A percentile compares a stretch with the other conserved stretches of the same genome.
phyloP scores from a whole-genome alignment of 2,113 vertebrate species.

The Mesitornis unicolor region DNA sequence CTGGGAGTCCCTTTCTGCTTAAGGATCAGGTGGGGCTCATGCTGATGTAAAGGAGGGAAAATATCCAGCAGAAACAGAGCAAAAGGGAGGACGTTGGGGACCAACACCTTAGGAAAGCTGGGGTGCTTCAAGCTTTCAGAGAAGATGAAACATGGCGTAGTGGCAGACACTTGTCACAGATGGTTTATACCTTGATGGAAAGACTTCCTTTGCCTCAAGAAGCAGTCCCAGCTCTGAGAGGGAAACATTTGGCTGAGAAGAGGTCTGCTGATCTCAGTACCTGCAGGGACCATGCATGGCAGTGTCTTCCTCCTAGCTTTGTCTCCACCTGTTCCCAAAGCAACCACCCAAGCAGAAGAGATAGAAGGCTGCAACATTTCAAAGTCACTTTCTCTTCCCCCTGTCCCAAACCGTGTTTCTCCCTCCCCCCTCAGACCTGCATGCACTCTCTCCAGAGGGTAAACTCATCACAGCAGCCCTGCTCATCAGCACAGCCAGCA shows the following conservation, averaged over 20 bases:
- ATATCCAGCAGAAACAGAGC: background rate
- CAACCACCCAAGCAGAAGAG: background rate
- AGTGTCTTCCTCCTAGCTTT: background rate
- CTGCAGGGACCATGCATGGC: background rate
- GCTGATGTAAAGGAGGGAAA: background rate
- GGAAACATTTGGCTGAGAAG: background rate
- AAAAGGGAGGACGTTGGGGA: background rate
- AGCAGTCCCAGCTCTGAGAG: background rate
- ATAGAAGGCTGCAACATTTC: background rate
- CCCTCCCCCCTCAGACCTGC: rapidly evolving
- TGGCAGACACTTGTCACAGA: background rate
- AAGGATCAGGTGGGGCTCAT: background rate
- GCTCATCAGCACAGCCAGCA: background rate
- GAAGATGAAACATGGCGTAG: background rate
- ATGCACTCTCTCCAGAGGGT: background rate
- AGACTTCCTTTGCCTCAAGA: background rate
- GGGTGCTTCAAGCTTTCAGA: background rate
- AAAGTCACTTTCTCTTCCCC: background rate
- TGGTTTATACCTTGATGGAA: background rate
- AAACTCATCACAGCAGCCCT: background rate
- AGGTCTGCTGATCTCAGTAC: background rate
- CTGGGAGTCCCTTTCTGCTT: background rate
- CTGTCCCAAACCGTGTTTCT: background rate
- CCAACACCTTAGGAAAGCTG: background rate
- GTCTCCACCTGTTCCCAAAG: background rate